Evolutionary conservation across 2,888 invertebrate species (phyloP).

Genomic region (Dione vanillae): DNA sequence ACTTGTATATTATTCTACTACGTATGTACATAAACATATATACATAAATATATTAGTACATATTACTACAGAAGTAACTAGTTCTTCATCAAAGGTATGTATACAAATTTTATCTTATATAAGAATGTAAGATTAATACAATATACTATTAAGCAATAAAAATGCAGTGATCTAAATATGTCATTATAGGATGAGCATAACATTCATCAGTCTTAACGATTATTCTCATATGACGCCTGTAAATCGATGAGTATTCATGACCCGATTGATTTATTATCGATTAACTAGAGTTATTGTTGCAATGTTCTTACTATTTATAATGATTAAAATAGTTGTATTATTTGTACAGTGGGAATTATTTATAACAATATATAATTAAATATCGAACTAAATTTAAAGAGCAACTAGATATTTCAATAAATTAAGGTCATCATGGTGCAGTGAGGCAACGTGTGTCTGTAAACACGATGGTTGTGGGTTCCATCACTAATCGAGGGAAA

Average conservation of each 20-base stretch:
- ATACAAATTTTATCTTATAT: neutral
- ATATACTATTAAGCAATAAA: conserved; percentile 1
- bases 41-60: too few species aligned
- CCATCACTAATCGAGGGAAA: too few species aligned
- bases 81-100: neutral
- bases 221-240: neutral
- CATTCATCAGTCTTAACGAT: conserved; percentile 21
- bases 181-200: conserved; percentile 12
- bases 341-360: neutral
- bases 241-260: conserved; percentile 13
- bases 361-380: neutral
- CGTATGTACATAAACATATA: too few species aligned
- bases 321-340: neutral
- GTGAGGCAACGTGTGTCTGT: too few species aligned
- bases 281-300: neutral
- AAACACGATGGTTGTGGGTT: too few species aligned
- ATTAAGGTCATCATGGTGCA: too few species aligned
- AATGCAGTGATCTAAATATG: conserved; percentile 26
- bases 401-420: too few species aligned
- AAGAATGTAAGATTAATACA: neutral
- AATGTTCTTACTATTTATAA: neutral
- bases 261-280: conserved; percentile 3
- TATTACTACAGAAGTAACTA: too few species aligned
- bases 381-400: neutral
- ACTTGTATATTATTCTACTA: too few species aligned